A percentile compares a stretch with the other conserved stretches of the same genome.
Evolutionary conservation across 2,113 vertebrate species (phyloP).

Genomic region (Papio anubis): DNA sequence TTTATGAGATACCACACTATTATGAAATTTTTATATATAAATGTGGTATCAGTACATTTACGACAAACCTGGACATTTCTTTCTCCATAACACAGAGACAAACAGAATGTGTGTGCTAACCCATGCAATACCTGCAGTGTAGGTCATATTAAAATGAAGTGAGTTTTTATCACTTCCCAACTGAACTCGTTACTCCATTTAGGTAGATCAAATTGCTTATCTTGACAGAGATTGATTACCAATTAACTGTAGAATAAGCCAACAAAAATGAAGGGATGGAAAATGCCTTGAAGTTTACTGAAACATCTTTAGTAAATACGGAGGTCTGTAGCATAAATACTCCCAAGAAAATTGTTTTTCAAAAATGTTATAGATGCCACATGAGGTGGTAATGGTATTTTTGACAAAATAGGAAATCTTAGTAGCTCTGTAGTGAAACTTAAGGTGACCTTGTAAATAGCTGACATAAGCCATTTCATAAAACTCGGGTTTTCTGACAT

Average conservation of each 20-base stretch:
- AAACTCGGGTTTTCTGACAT: conserved; percentile 67
- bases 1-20: background rate
- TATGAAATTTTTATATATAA: background rate
- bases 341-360: conserved; percentile 64
- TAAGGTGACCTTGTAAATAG: conserved; percentile 84
- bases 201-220: conserved; percentile 78
- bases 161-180: conserved; percentile 72
- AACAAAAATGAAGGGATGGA: conserved; percentile 68
- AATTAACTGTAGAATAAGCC: conserved; percentile 74
- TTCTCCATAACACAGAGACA: conserved; percentile 36
- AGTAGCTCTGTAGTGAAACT: conserved; percentile 68
- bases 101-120: conserved; percentile 5
- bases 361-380: conserved; percentile 67
- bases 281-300: conserved; percentile 76
- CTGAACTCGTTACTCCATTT: conserved; percentile 68
- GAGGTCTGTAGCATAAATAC: conserved; percentile 56
- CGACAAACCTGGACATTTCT: background rate
- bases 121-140: background rate
- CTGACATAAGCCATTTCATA: conserved; percentile 72
- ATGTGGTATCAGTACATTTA: background rate
- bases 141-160: conserved; percentile 72
- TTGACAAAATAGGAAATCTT: conserved; percentile 73
- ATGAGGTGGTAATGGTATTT: conserved; percentile 65
- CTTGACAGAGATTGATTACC: conserved; percentile 80
- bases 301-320: conserved; percentile 79